phyloP scores from a whole-genome alignment of 2,797 vertebrate genomes.

The Ceryle rudis region DNA sequence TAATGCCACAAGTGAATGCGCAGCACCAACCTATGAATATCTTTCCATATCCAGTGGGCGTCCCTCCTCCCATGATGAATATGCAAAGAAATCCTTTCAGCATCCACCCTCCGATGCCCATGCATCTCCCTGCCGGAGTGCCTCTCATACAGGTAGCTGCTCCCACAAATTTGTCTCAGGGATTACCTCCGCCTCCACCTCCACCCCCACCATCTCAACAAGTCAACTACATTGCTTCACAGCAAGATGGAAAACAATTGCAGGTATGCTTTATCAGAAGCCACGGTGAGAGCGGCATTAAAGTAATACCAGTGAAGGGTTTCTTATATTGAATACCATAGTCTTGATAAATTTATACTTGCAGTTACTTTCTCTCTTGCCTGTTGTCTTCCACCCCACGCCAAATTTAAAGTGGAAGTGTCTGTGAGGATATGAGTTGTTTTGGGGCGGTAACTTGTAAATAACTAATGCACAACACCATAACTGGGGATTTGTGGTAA shows the following conservation, averaged over 20 bases:
- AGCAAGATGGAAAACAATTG: constrained; percentile 85
- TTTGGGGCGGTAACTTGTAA: neutral
- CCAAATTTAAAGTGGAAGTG: neutral
- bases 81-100: constrained; percentile 86
- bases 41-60: constrained; percentile 86
- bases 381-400: neutral
- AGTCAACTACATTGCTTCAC: constrained; percentile 83
- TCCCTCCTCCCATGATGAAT: constrained; percentile 84
- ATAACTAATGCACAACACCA: neutral
- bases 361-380: constrained; percentile 58
- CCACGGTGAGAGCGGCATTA: neutral
- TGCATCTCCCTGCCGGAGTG: constrained; percentile 88
- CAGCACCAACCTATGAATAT: constrained; percentile 82
- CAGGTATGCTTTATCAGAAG: constrained; percentile 83
- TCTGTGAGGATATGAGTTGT: neutral
- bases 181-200: constrained; percentile 92
- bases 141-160: constrained; percentile 91
- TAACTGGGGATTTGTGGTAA: neutral
- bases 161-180: constrained; percentile 85
- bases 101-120: constrained; percentile 87
- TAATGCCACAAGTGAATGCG: constrained; percentile 77
- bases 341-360: neutral
- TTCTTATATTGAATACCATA: neutral
- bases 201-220: constrained; percentile 95
- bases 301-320: neutral